Evolutionary conservation across 2,797 vertebrate species (phyloP).

Genomic region (Gymnopithys bicolor): DNA sequence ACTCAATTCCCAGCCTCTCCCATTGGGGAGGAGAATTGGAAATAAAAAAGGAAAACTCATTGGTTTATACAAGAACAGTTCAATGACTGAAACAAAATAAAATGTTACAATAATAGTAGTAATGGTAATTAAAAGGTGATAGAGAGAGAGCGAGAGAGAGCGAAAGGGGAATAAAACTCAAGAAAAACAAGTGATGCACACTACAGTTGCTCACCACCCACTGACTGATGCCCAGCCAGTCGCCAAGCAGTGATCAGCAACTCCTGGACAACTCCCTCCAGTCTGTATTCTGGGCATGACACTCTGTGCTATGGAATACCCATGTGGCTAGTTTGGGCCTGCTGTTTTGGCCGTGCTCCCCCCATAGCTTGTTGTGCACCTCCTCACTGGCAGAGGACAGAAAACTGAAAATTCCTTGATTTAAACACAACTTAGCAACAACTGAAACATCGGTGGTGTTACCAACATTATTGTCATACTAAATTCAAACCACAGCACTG

Average conservation of each 20-base stretch:
- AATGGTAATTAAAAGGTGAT: neutral
- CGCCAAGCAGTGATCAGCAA: accelerated
- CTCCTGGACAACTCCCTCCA: neutral
- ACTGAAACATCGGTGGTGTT: neutral
- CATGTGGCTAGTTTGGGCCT: neutral
- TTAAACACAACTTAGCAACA: neutral
- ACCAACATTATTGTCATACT: neutral
- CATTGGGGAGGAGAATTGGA: neutral
- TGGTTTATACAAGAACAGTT: neutral
- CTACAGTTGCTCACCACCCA: neutral
- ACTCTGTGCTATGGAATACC: neutral
- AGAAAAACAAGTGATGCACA: neutral
- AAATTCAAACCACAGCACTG: neutral
- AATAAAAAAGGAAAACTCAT: neutral
- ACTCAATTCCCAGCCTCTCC: neutral
- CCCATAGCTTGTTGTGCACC: neutral
- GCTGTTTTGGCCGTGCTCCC: neutral
- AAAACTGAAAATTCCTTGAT: neutral
- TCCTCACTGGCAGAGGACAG: neutral
- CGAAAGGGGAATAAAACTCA: neutral
- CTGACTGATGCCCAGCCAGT: neutral
- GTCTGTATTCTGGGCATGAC: neutral
- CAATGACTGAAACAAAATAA: neutral
- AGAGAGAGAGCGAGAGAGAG: no score
- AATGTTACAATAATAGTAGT: neutral